Base-by-base conservation (phyloP, 1,140 invertebrate species). In the Lepidurus apus region DNA sequence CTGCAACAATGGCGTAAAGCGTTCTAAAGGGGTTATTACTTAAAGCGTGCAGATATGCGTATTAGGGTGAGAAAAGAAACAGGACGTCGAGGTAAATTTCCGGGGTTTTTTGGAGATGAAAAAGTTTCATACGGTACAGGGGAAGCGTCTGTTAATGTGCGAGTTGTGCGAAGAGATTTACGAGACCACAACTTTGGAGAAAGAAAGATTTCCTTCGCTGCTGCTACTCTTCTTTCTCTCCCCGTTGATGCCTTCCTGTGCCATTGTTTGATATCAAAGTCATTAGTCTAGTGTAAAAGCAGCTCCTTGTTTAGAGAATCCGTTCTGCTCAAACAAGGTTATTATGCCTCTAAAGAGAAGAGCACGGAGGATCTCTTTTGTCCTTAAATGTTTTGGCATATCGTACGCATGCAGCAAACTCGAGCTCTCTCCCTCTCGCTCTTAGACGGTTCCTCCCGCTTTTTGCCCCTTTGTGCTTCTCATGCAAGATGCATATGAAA, bases 241-340 rank as follows among this genome's bases (percentile, higher is more conserved):
- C 17, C 53, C 53, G 53, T 65, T 65, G 53, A 65, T 65, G 53
- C 53, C 53, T 65, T 65, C 53, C 53, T 65, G 53, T 65, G 53
- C 53, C 53, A 65, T 65, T 65, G 53, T 65, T 21, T 65, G 21
- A 65, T 65, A 65, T 21, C 6, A 65, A 21, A 65, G 53, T 65
- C 21, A 65, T 65, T 65, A 65, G 53, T 65, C 53, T 65, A 21
- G 53, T 65, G 21, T 21, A 65, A 65, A 21, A 65, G 53, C 53
- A 65, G 21, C 53, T 65, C n/a, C 34, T 65, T 21, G 53, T 65
- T 65, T 65, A 65, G 13, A 13, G 21, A 34, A 34, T n/a, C 21
- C 53, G 17, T 65, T 65, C 53, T 21, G 53, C 53, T 21, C 53
- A 21, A 34, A 65, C 53, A 17, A 65, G 53, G 53, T 65, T 65